Percentiles rank a stretch among this genome's conserved stretches.
Evolutionary conservation across 2,113 vertebrate genomes (phyloP).

Genomic region (Romanogobio albipinnatus): DNA sequence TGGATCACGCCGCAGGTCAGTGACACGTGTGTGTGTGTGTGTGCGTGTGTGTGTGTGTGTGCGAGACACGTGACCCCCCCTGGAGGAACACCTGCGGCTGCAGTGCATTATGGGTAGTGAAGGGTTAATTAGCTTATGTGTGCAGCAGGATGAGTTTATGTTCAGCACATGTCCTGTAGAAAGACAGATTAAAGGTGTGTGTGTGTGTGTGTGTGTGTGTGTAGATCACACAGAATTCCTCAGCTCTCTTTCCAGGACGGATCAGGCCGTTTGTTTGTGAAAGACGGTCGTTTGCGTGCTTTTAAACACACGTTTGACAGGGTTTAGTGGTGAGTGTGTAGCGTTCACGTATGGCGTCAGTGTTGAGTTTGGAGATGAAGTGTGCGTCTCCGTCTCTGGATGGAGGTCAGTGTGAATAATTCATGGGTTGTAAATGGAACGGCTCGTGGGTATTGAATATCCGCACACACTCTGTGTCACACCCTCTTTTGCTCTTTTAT

Average conservation of each 20-base stretch:
- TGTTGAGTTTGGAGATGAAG: not conserved
- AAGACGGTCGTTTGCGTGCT: not conserved
- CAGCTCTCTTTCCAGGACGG: not conserved
- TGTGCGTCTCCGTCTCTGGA: not conserved
- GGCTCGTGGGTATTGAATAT: conserved; percentile 22
- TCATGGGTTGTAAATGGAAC: not conserved
- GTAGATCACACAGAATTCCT: not conserved
- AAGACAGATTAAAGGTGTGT: conserved; percentile 35
- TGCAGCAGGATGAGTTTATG: not conserved
- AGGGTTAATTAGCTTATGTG: conserved; percentile 29
- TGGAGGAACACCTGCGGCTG: not conserved
- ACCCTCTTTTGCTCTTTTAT: not conserved
- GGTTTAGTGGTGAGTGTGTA: not conserved
- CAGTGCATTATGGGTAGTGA: conserved; percentile 30
- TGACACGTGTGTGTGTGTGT: not conserved
- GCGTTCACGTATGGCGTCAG: not conserved
- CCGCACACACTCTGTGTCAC: not conserved
- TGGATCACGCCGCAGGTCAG: conserved; percentile 19
- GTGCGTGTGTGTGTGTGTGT: conserved; percentile 3
- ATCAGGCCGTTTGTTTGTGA: not conserved
- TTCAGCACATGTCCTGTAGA: not conserved
- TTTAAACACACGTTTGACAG: not conserved
- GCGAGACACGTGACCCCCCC: not conserved
- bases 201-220: conserved; percentile 49
- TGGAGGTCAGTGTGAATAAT: conserved; percentile 18